Conservation (phyloP, 1,140 invertebrate species). For the Bombus superbus region DNA sequence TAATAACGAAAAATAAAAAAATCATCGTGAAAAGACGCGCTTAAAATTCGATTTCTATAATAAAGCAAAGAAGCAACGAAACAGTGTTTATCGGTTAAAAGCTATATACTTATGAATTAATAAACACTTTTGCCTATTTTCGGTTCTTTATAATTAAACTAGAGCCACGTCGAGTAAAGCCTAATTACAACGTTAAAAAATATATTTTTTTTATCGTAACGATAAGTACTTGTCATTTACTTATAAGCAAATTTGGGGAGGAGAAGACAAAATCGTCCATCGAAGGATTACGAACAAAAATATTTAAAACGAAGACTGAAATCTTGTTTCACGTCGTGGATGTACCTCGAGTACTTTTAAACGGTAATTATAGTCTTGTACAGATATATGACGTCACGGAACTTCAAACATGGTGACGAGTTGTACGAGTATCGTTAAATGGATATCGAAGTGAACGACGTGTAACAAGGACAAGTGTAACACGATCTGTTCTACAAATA, state of each 20-base stretch:
- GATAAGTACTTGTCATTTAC: neutral
- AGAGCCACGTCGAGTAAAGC: neutral
- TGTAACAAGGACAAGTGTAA: constrained; percentile 6
- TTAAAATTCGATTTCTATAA: neutral
- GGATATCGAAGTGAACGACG: constrained; percentile 33
- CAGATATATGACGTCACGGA: constrained; percentile 25
- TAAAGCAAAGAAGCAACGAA: neutral
- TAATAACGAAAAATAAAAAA: too few species aligned
- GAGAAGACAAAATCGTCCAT: neutral
- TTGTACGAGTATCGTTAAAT: constrained; percentile 26
- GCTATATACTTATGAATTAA: neutral
- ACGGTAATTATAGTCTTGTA: constrained; percentile 25
- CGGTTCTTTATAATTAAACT: too few species aligned
- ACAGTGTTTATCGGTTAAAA: neutral
- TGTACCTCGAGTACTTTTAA: neutral
- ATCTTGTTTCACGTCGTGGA: constrained; percentile 28
- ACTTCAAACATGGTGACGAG: constrained; percentile 37
- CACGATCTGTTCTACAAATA: constrained; percentile 13
- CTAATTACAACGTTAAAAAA: neutral
- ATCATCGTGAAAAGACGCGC: neutral
- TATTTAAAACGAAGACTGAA: neutral
- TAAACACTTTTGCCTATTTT: too few species aligned
- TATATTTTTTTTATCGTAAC: neutral
- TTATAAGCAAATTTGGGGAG: neutral
- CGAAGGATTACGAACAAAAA: neutral